Evolutionary conservation across 2,888 invertebrate species (phyloP).

Genomic region (Sphaeridia pumilis): DNA sequence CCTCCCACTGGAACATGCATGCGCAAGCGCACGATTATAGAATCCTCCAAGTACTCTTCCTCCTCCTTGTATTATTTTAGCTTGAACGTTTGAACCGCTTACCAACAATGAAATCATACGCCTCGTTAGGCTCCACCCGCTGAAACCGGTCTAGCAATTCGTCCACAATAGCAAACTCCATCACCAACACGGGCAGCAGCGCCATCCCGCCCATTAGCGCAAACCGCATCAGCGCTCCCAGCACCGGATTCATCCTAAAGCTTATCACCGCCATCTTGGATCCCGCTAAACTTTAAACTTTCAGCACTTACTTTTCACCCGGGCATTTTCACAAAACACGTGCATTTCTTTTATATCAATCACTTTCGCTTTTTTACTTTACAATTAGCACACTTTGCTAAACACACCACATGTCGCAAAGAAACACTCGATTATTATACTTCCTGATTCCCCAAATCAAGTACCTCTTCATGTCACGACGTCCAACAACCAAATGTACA

Average conservation of each 20-base stretch:
- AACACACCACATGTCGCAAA: too few relatives aligned
- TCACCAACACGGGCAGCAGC: slow-evolving; percentile 22
- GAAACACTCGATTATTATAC: too few relatives aligned
- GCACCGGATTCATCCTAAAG: slow-evolving; percentile 7
- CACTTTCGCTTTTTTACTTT: neutral
- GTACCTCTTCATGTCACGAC: too few relatives aligned
- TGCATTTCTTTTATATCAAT: neutral
- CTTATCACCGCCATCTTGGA: neutral
- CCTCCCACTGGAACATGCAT: slow-evolving; percentile 16
- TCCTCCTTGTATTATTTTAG: too few relatives aligned
- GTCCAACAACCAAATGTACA: too few relatives aligned
- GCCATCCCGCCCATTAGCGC: slow-evolving; percentile 24
- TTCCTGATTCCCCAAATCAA: too few relatives aligned
- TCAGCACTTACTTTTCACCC: neutral
- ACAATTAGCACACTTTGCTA: too few relatives aligned
- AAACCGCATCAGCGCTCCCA: slow-evolving; percentile 4
- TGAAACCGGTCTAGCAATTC: slow-evolving; percentile 24
- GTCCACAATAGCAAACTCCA: slow-evolving; percentile 26
- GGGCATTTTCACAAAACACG: neutral
- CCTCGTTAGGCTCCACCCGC: slow-evolving; percentile 12
- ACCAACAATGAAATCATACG: slow-evolving; percentile 34
- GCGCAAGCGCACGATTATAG: too few relatives aligned
- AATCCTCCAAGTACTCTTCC: too few relatives aligned
- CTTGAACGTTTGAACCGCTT: slow-evolving; percentile 1
- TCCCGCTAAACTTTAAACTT: too few relatives aligned